Conservation (phyloP, 2,888 invertebrate species). For the Oxystoma pomonae region DNA sequence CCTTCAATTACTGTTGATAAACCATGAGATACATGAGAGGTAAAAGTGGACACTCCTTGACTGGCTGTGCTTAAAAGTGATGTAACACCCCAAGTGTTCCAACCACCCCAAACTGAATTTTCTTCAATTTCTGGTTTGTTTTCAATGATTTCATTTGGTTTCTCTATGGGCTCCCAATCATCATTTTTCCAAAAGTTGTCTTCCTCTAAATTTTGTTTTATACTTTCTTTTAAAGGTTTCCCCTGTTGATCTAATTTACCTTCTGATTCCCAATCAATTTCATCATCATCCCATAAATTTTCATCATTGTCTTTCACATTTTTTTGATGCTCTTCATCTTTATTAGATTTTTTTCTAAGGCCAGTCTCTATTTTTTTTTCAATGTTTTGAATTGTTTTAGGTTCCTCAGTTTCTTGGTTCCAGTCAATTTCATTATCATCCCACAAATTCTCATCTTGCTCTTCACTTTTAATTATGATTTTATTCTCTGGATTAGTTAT, state of each 20-base stretch:
- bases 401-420: background rate
- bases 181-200: constrained; percentile 36
- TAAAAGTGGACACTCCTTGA: constrained; percentile 71
- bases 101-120: constrained; percentile 39
- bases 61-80: constrained; percentile 73
- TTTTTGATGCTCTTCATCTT: background rate
- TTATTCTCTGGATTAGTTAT: too few species aligned
- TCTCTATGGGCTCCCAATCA: constrained; percentile 54
- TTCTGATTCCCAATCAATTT: constrained; percentile 31
- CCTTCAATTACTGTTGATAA: constrained; percentile 73
- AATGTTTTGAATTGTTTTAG: too few species aligned
- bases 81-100: constrained; percentile 74
- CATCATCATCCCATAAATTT: constrained; percentile 23
- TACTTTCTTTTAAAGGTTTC: too few species aligned
- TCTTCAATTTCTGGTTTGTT: background rate
- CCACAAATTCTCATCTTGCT: background rate
- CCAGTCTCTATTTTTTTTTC: too few species aligned
- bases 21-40: constrained; percentile 78
- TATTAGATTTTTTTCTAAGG: background rate
- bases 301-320: background rate
- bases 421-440: background rate
- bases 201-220: constrained; percentile 13
- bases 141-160: constrained; percentile 27
- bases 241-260: constrained; percentile 23
- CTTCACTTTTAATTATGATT: constrained; percentile 1